Evolutionary conservation across 2,797 vertebrate genomes (phyloP).

Genomic region (Ctenopoma kingsleyae): DNA sequence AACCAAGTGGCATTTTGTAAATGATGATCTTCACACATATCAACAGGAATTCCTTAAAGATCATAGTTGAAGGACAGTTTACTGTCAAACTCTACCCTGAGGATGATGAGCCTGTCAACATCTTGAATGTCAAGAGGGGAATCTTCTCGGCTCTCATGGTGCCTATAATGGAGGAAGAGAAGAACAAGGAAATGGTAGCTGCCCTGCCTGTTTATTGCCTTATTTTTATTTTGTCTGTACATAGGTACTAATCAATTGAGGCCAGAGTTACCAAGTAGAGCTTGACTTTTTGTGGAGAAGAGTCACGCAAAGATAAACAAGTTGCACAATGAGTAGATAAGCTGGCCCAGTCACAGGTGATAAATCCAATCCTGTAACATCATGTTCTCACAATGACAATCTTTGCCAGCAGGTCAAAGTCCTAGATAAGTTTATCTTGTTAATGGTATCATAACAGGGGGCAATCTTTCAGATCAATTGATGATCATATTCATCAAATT

Average conservation of each 20-base stretch:
- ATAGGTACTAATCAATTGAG: slow-evolving; percentile 31
- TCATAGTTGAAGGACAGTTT: slow-evolving; percentile 78
- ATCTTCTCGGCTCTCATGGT: slow-evolving; percentile 91
- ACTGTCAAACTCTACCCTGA: slow-evolving; percentile 87
- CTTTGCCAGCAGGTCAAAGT: slow-evolving; percentile 73
- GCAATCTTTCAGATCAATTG: slow-evolving; percentile 53
- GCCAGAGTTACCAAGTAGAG: slow-evolving; percentile 22
- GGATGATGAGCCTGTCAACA: slow-evolving; percentile 85
- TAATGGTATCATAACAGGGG: slow-evolving; percentile 48
- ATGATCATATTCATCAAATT: slow-evolving; percentile 50
- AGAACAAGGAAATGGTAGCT: slow-evolving; percentile 76
- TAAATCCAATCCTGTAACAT: slow-evolving; percentile 60
- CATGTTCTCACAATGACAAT: slow-evolving; percentile 51
- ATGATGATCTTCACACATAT: slow-evolving; percentile 25
- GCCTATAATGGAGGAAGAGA: slow-evolving; percentile 84
- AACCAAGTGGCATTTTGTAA: slow-evolving; percentile 21
- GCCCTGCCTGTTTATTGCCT: not conserved
- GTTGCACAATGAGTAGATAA: slow-evolving; percentile 78
- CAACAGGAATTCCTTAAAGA: slow-evolving; percentile 78
- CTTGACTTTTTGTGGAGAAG: slow-evolving; percentile 27
- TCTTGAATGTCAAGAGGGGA: slow-evolving; percentile 95
- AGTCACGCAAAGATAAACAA: slow-evolving; percentile 61
- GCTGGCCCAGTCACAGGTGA: slow-evolving; percentile 55
- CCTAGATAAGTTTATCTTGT: slow-evolving; percentile 75
- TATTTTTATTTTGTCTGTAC: slow-evolving; percentile 20